Evolutionary conservation across 2,888 invertebrate genomes (phyloP), one percentile per base, ranked within the genome.

Genomic region (Ommatoiulus sabulosus): DNA sequence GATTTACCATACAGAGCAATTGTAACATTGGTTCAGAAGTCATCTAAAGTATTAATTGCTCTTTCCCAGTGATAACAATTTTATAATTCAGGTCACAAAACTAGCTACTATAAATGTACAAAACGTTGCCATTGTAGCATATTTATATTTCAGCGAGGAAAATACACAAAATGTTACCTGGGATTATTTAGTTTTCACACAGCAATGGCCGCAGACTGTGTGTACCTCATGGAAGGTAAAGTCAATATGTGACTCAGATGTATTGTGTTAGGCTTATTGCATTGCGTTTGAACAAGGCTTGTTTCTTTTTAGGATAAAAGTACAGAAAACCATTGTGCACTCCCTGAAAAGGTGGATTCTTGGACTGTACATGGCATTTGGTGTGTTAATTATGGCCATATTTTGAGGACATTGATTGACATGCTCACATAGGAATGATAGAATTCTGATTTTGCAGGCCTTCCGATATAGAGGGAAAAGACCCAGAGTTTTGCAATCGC

Each of bases 321-420:
- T 87, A 92, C 94, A 0, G 91, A 93, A 0, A 95, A 96, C 91
- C 93, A 94, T 1, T 97, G 97, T 91, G 92, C 93, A 0, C 92
- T 96, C 90, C 96, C 96, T 2, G 92, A 92, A 0, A 93, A 94
- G 87, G 93, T 93, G 17, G 94, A 95, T 88, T 93, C 94, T 3
- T 97, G 97, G 97, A 95, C 95, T 0, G 94, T 97, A 52, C 97
- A 97, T 91, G 97, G 97, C 1, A 93, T 97, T 72, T 97, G 97
- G 93, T 92, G 91, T 90, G 90, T 84, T 43, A 80, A 10, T 48
- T 6, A 7, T 12, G 6, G 12, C 48, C 8, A 12, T 48, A 48
- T 48, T 8, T 48, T 48, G 48, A 48, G 48, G 12, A n/a, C 20
- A 7, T 20, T 5, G n/a, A 6, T n/a, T 63, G 5, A 7, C 20